Percentiles rank a stretch among this genome's conserved stretches.
Conservation (phyloP, 2,888 invertebrate genomes). For the Choreutis nemorana region DNA sequence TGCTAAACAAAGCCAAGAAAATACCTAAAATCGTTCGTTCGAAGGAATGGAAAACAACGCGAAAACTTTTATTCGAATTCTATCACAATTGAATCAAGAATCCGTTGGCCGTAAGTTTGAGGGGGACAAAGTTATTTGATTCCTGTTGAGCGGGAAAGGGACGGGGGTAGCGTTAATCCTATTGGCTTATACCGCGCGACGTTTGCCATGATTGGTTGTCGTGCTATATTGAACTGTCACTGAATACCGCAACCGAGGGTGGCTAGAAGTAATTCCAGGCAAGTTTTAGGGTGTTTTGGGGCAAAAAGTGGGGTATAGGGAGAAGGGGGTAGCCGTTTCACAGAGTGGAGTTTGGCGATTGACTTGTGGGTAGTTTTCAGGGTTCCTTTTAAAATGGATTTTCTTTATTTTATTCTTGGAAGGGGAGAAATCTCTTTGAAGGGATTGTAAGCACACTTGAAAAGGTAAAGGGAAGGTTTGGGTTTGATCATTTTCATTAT, state of each 20-base stretch:
- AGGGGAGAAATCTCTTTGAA: too few relatives aligned
- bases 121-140: constrained; percentile 22
- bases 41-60: constrained; percentile 50
- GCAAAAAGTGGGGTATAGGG: constrained; percentile 32
- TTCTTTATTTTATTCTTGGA: too few relatives aligned
- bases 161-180: constrained; percentile 54
- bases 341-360: constrained; percentile 61
- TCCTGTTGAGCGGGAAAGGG: constrained; percentile 21
- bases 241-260: constrained; percentile 60
- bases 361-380: constrained; percentile 64
- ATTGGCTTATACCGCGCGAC: constrained; percentile 65
- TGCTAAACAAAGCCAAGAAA: neutral
- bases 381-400: constrained; percentile 37
- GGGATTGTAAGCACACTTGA: too few relatives aligned
- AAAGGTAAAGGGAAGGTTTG: too few relatives aligned
- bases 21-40: constrained; percentile 18
- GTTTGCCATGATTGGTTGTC: constrained; percentile 64
- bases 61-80: constrained; percentile 56
- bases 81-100: constrained; percentile 63
- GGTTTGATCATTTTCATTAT: too few relatives aligned
- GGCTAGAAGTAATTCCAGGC: constrained; percentile 49
- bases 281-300: constrained; percentile 21
- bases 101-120: constrained; percentile 42
- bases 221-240: constrained; percentile 66
- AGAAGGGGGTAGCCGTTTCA: constrained; percentile 27